Conservation (phyloP, 2,888 invertebrate genomes). For the Acrocera orbiculus region DNA sequence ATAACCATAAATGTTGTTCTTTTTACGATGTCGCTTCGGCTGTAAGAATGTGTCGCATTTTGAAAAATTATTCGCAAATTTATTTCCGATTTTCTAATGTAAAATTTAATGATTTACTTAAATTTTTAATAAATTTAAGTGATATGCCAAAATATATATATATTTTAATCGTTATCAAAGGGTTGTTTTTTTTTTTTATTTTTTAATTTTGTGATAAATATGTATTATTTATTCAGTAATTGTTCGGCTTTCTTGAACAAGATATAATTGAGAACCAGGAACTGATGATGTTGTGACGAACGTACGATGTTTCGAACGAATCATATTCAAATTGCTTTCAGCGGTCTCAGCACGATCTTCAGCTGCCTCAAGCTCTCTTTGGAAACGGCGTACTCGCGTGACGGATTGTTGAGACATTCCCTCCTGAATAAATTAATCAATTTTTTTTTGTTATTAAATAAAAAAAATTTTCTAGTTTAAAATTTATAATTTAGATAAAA, state of each 20-base stretch:
- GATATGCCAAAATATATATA: too few species aligned
- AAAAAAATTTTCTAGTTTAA: neutral
- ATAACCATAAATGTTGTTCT: conserved; percentile 9
- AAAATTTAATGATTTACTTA: too few species aligned
- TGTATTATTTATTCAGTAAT: conserved; percentile 26
- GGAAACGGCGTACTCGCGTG: conserved; percentile 93
- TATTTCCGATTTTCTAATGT: too few species aligned
- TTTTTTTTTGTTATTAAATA: too few species aligned
- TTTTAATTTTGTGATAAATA: neutral
- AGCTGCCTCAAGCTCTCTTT: conserved; percentile 92
- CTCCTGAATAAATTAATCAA: conserved; percentile 59
- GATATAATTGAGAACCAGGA: conserved; percentile 80
- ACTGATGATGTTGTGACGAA: conserved; percentile 88
- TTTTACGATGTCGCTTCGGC: too few species aligned
- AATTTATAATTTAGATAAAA: neutral
- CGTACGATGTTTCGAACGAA: conserved; percentile 96
- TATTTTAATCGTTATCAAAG: too few species aligned
- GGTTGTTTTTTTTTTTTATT: conserved; percentile 2
- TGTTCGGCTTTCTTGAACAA: conserved; percentile 62
- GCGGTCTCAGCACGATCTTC: conserved; percentile 92
- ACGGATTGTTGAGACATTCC: conserved; percentile 82
- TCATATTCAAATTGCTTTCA: conserved; percentile 83
- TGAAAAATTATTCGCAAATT: too few species aligned
- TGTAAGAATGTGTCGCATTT: too few species aligned
- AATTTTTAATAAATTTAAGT: too few species aligned